These are phyloP conservation scores for Junonia oenone DNA, from an alignment of 2,888 invertebrate species.

Conservation along the genomic window DNA sequence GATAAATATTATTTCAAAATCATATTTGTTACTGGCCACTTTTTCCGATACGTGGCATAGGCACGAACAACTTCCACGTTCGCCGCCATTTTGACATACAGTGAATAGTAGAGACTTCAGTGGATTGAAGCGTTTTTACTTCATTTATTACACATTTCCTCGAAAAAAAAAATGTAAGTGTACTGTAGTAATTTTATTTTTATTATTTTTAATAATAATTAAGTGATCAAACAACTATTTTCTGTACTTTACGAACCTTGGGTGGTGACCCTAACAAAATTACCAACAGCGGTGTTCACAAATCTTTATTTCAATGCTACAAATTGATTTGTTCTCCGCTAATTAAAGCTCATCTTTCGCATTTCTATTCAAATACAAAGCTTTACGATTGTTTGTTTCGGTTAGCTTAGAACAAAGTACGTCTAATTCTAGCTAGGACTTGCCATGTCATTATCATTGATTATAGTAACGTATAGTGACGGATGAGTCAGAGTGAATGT, in stretches of 20 bases:
- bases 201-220: constrained; percentile 18
- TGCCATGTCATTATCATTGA: constrained; percentile 80
- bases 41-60: constrained; percentile 88
- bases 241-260: constrained; percentile 41
- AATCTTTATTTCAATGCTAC: constrained; percentile 48
- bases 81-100: constrained; percentile 91
- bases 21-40: constrained; percentile 64
- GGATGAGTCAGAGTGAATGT: constrained; percentile 68
- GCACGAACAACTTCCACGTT: constrained; percentile 87
- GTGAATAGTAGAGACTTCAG: constrained; percentile 84
- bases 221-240: constrained; percentile 19
- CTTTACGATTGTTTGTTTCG: constrained; percentile 3
- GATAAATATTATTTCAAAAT: constrained; percentile 17
- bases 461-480: constrained; percentile 51
- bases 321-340: constrained; percentile 3
- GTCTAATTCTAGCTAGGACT: constrained; percentile 44
- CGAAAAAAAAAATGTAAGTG: constrained; percentile 74
- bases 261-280: constrained; percentile 73
- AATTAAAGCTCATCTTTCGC: not conserved
- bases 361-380: constrained; percentile 1
- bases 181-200: not conserved
- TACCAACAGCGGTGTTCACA: constrained; percentile 78
- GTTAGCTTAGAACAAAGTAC: constrained; percentile 15
- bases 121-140: constrained; percentile 84
- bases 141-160: constrained; percentile 76